Evolutionary conservation across 2,113 vertebrate species (phyloP), one percentile per base, ranked within the genome.

Genomic region (Mastomys coucha): DNA sequence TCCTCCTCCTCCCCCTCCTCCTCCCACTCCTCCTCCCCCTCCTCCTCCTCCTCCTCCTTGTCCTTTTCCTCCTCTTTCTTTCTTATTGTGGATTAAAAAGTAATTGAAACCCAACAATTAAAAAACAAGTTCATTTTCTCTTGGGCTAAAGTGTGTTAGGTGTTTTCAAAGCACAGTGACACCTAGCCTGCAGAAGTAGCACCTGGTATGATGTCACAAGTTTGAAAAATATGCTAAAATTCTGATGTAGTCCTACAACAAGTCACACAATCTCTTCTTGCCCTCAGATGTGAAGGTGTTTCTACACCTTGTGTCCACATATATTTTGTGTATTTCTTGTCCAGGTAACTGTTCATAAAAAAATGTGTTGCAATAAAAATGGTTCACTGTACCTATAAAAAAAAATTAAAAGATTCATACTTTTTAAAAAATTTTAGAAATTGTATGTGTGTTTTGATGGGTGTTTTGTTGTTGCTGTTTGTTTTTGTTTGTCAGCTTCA

Each of bases 101-200:
- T 77, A 90, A 93, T 80, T 92, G 77, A 96, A 97, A 96, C 63
- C 67, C 80, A n/a, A 19, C 91, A 82, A 96, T 88, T 96, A 73
- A 91, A 73, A 88, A 60, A 95, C 86, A 63, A 60, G 56, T 93
- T 6, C 69, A 31, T 60, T 93, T 96, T 84, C 84, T 42, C n/a
- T 81, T 96, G 87, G 76, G n/a, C 75, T 90, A 60, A 19, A 96
- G 91, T 42, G 26, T 2, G 1, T 78, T 82, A 51, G 49, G 28
- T 60, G 39, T 75, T 77, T 81, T 88, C 1, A 36, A 87, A 78
- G 39, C 31, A 3, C 31, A 89, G 26, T 76, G 91, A 53, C 51
- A 90, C 76, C 53, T n/a, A 65, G 51, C n/a, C 49, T 65, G 22
- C 14, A 91, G 39, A 82, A 51, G 82, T 75, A 51, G 22, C 24